Evolutionary conservation across 2,888 invertebrate species (phyloP).

Genomic region (Yponomeuta plumbellus): DNA sequence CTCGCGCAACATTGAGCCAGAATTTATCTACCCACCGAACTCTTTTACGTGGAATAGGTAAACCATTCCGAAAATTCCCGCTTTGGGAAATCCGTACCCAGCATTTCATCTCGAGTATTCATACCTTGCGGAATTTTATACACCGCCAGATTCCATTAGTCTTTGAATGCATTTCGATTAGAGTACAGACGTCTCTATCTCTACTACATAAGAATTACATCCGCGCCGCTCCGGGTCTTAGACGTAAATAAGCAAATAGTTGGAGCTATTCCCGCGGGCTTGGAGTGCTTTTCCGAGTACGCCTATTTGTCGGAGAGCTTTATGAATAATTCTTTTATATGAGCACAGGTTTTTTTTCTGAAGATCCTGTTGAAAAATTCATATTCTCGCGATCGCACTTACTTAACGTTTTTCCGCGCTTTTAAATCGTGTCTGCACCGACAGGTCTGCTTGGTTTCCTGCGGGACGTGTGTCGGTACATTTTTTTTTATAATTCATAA

Average conservation of each 20-base stretch:
- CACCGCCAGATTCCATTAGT: not conserved
- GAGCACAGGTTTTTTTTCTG: slow-evolving; percentile 18
- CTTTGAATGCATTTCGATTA: slow-evolving; percentile 3
- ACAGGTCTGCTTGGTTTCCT: not conserved
- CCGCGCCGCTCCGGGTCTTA: not conserved
- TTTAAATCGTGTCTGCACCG: not conserved
- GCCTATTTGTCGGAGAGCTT: slow-evolving; percentile 38
- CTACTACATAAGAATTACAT: slow-evolving; percentile 5
- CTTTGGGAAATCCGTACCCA: not conserved
- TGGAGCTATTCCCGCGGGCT: slow-evolving; percentile 25
- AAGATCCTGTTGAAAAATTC: not conserved
- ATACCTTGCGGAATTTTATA: slow-evolving; percentile 6
- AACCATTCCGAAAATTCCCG: not conserved
- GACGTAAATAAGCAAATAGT: slow-evolving; percentile 25
- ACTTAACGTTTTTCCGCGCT: not conserved
- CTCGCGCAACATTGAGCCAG: not conserved
- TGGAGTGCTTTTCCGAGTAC: slow-evolving; percentile 24
- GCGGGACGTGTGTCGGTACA: not conserved
- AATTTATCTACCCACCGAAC: not conserved
- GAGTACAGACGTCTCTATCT: not conserved
- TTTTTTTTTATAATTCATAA: too few species aligned
- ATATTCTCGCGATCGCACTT: not conserved
- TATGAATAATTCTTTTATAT: slow-evolving; percentile 52
- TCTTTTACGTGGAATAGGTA: not conserved
- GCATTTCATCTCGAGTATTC: slow-evolving; percentile 8